Evolutionary conservation across 2,797 vertebrate species (phyloP).

Genomic region (Phalloptychus januarius): DNA sequence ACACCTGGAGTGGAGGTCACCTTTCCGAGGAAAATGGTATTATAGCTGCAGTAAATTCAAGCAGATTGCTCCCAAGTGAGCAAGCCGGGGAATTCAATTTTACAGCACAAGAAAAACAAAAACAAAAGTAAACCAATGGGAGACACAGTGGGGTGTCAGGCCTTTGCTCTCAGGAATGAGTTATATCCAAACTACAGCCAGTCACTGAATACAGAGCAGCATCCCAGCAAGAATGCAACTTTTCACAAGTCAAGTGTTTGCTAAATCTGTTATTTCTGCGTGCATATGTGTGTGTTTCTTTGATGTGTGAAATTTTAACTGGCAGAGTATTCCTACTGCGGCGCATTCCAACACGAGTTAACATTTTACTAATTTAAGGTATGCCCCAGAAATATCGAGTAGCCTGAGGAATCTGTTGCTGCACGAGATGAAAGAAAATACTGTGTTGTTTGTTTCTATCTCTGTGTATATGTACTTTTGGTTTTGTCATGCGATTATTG

Average conservation of each 20-base stretch:
- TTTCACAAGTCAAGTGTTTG: conserved; percentile 36
- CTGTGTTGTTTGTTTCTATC: conserved; percentile 11
- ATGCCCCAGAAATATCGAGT: conserved; percentile 52
- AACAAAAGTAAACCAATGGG: conserved; percentile 68
- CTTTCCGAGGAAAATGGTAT: conserved; percentile 62
- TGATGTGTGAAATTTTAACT: conserved; percentile 53
- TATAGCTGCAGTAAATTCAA: conserved; percentile 65
- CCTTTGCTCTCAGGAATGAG: conserved; percentile 65
- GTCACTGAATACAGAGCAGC: conserved; percentile 57
- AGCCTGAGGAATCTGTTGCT: conserved; percentile 46
- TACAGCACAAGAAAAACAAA: conserved; percentile 62
- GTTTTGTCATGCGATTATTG: conserved; percentile 16
- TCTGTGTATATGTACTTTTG: conserved; percentile 28
- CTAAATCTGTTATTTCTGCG: conserved; percentile 45
- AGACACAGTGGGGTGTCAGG: conserved; percentile 58
- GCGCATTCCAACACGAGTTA: conserved; percentile 59
- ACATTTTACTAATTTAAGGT: conserved; percentile 70
- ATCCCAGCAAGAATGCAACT: conserved; percentile 40
- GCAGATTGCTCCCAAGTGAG: conserved; percentile 63
- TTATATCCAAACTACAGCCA: conserved; percentile 63
- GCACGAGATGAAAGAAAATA: conserved; percentile 36
- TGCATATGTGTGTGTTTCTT: conserved; percentile 14
- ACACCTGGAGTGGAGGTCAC: conserved; percentile 69
- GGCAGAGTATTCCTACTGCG: conserved; percentile 66
- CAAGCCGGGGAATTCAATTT: conserved; percentile 52